Evolutionary conservation across 35 echinoderm and acorn worm species (phyloP).

Genomic region (Nesometra sesokonis): DNA sequence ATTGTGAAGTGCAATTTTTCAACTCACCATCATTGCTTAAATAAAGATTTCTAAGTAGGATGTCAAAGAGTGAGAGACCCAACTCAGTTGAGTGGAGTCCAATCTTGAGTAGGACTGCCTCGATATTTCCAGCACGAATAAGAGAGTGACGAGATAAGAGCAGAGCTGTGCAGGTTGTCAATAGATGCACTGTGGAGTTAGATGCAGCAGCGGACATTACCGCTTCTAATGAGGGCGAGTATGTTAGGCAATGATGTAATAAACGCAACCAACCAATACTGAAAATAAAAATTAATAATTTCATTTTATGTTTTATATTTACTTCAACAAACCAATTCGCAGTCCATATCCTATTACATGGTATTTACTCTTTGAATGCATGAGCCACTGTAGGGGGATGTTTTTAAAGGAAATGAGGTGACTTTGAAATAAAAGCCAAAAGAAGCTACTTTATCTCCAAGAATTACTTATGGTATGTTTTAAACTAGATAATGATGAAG

Average conservation of each 20-base stretch:
- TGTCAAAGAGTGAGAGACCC: conserved; percentile 74
- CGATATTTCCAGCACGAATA: conserved; percentile 59
- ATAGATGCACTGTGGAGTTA: conserved; percentile 39
- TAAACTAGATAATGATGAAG: too few species aligned
- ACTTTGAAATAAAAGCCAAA: too few species aligned
- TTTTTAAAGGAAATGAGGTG: too few species aligned
- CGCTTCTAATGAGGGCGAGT: conserved; percentile 20
- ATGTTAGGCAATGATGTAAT: conserved; percentile 83
- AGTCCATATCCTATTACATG: too few species aligned
- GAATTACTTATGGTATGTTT: too few species aligned
- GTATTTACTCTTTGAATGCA: too few species aligned
- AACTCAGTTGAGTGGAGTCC: conserved; percentile 67
- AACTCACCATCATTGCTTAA: conserved; percentile 21
- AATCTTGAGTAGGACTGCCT: conserved; percentile 71
- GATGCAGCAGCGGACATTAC: background rate
- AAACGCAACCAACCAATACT: conserved; percentile 86
- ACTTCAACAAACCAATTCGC: too few species aligned
- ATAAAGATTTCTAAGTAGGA: conserved; percentile 70
- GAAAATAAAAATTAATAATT: background rate
- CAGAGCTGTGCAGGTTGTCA: conserved; percentile 82
- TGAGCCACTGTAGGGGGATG: too few species aligned
- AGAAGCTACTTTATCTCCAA: too few species aligned
- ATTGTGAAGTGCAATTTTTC: too few species aligned
- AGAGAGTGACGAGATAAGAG: conserved; percentile 72
- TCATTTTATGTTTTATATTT: too few species aligned